Evolutionary conservation across 1,140 invertebrate species (phyloP), one percentile per base, ranked within the genome.

Genomic region (Drosophila sp.): DNA sequence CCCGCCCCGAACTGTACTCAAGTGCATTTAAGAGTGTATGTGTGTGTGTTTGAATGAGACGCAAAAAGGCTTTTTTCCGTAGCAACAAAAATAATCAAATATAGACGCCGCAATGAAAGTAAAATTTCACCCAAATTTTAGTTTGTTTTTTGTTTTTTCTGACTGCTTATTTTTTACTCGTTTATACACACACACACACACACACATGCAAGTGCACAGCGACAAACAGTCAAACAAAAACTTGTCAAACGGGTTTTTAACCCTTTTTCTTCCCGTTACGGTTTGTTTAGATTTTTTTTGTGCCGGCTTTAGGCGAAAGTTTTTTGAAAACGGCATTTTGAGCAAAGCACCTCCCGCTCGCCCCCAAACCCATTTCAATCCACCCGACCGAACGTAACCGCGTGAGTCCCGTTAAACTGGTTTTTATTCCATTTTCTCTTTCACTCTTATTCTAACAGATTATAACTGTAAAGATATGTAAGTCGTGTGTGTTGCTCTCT

Each of bases 41-140:
- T 50, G 65, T 61, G 47, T 40, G 71, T 66, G 66, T 58, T 74
- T 70, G 70, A 72, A 79, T 87, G 83, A 87, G 76, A 76, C 83
- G 83, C 72, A 79, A 86, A 69, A 70, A 54, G 41, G 0, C 23
- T 47, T 47, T 17, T 47, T 50, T 50, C 23, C 44, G 7, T 50
- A 65, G 54, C 38, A 78, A 78, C 74, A 78, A 76, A 65, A 67
- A 57, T 70, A 70, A 38, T 10, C 10, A 11, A 38, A 64, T 33
- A 65, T 84, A 79, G 72, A 75, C 80, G 62, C 65, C 70, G 62
- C 56, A 77, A 79, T 61, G 79, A 87, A 87, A 89, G 83, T 89
- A 89, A 82, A 87, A 87, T 87, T 87, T 87, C 84, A 80, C 83
- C 84, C 76, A 79, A 86, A 83, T 77, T 79, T 77, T 27, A 61